Evolutionary conservation across 2,888 invertebrate species (phyloP), one percentile per base, ranked within the genome.

Genomic region (Cerastis leucographa): DNA sequence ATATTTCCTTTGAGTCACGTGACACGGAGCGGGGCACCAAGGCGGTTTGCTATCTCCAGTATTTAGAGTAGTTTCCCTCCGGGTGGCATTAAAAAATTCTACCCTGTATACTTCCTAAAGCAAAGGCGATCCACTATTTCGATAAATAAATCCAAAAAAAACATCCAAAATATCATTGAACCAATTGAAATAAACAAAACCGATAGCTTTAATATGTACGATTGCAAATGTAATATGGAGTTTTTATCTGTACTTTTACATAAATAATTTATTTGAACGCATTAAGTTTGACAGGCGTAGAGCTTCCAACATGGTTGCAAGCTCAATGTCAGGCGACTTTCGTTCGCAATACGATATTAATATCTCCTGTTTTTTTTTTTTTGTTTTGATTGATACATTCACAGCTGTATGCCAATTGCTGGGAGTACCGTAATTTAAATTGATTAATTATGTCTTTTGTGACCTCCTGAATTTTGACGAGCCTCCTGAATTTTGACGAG

Each of bases 291-390:
- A 71, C 80, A 76, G 40, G 56, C 54, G 80, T 67, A 56, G 54
- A 86, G 54, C 77, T 69, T 75, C 68, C 62, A 51, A 69, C 22
- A 74, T 71, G 25, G 35, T 74, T 66, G 56, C 44, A 54, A 66
- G 11, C 65, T 84, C 81, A 85, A 86, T 84, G 84, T 70, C 81
- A 76, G 49, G 56, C 65, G 70, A 83, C 87, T 77, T 86, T 77
- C 68, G n/a, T 72, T 71, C 46, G 56, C 59, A 73, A 54, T 51
- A 12, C 19, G 8, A 29, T 70, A 71, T 80, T 74, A 49, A 80
- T 61, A 59, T 59, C 59, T 59, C n/a, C 42, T 75, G 35, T 19
- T 69, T 56, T 78, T 51, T 74, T n/a, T n/a, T 66, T 78, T 67
- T 65, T 69, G 49, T 74, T 71, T 62, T 72, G 44, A 71, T 64